Evolutionary conservation across 2,888 invertebrate genomes (phyloP).

Genomic region (Pristionchus entomophagus): DNA sequence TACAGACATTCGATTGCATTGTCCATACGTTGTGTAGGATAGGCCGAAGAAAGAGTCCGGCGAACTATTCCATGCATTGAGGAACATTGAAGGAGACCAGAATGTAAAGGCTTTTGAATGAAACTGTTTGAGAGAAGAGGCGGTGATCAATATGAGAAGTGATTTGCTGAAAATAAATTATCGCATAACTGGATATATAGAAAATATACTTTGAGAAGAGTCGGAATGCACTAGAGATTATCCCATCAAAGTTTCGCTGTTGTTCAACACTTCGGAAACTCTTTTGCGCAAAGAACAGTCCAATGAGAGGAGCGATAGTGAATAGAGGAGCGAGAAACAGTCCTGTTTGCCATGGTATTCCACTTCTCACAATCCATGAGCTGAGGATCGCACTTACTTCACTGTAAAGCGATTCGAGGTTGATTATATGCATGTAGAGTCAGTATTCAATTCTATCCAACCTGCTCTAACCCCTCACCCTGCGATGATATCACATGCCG

Average conservation of each 20-base stretch:
- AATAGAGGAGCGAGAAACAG: neutral
- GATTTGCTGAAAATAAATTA: neutral
- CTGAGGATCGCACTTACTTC: neutral
- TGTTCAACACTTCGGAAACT: neutral
- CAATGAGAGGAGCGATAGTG: neutral
- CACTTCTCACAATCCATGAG: neutral
- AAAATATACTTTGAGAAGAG: neutral
- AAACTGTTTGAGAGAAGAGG: neutral
- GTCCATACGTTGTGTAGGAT: neutral
- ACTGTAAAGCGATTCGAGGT: neutral
- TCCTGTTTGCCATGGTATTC: neutral
- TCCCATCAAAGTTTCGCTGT: neutral
- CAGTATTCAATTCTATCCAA: neutral
- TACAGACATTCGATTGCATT: no score
- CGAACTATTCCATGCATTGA: neutral
- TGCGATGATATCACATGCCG: neutral
- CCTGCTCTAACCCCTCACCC: neutral
- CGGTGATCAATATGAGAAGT: neutral
- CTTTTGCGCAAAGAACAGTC: neutral
- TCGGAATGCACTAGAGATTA: neutral
- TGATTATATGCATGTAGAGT: neutral
- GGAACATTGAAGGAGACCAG: conserved; percentile 23
- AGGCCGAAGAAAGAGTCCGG: neutral
- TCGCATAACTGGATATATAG: no score
- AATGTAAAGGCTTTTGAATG: neutral